Evolutionary conservation across 2,113 vertebrate species (phyloP).

Genomic region (Hipposideros armiger): DNA sequence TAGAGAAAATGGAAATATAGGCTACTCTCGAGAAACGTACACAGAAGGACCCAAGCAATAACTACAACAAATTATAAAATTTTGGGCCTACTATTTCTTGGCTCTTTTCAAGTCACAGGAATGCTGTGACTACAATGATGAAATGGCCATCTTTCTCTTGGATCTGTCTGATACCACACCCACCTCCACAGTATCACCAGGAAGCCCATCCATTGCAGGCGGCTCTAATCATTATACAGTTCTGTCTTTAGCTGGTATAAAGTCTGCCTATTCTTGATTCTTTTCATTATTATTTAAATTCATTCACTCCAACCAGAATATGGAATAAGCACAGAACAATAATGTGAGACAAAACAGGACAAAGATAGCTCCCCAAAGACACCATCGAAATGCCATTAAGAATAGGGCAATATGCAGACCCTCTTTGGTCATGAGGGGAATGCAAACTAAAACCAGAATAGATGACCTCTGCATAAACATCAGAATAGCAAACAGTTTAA

Average conservation of each 20-base stretch:
- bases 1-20: background rate
- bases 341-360: background rate
- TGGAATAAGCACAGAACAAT: background rate
- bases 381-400: background rate
- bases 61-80: background rate
- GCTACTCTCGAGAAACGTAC: background rate
- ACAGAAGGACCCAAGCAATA: background rate
- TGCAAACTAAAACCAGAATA: background rate
- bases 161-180: background rate
- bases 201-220: background rate
- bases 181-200: background rate
- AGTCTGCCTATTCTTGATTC: background rate
- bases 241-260: background rate
- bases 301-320: background rate
- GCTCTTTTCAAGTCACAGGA: background rate
- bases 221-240: background rate
- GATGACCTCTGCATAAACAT: background rate
- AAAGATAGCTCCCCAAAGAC: background rate
- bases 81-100: background rate
- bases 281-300: conserved; percentile 1
- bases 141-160: background rate
- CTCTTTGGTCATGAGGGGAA: background rate
- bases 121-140: background rate
- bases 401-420: background rate
- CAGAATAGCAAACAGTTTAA: background rate